A percentile compares a stretch with the other conserved stretches of the same genome.
These are phyloP conservation scores for Coracias cyanogaster DNA, from an alignment of 2,797 vertebrate species.

Conservation along the genomic window DNA sequence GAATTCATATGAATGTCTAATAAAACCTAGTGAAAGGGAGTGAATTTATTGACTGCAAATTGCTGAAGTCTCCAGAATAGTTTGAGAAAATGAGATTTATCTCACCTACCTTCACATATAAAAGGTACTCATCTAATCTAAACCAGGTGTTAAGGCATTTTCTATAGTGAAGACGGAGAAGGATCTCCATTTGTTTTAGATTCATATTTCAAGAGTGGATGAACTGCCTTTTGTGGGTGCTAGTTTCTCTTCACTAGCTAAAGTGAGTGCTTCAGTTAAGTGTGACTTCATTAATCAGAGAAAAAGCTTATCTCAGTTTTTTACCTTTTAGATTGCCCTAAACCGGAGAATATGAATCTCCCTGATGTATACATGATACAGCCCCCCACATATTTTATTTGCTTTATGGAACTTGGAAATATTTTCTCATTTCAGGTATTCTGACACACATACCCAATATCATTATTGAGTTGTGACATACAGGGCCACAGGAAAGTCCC, in stretches of 20 bases:
- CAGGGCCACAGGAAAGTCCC: background rate
- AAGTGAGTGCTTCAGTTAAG: background rate
- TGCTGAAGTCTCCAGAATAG: background rate
- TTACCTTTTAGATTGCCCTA: background rate
- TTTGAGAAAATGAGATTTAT: constrained; percentile 23
- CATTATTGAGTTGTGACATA: background rate
- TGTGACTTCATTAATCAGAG: background rate
- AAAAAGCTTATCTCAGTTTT: background rate
- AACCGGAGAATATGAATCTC: background rate
- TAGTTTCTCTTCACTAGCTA: background rate
- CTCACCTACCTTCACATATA: background rate
- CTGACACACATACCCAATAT: background rate
- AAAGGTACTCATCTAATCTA: background rate
- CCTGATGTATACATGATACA: background rate
- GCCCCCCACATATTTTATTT: background rate
- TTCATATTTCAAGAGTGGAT: background rate
- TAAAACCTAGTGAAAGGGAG: constrained; percentile 26
- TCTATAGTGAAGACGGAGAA: background rate
- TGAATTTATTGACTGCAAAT: constrained; percentile 35
- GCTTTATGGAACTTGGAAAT: background rate
- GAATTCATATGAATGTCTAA: constrained; percentile 27
- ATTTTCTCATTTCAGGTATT: background rate
- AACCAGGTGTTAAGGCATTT: background rate
- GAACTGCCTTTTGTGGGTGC: background rate
- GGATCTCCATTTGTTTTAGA: constrained; percentile 4